Evolutionary conservation across 1,140 invertebrate species (phyloP).

Genomic region (Drosophila sproati): DNA sequence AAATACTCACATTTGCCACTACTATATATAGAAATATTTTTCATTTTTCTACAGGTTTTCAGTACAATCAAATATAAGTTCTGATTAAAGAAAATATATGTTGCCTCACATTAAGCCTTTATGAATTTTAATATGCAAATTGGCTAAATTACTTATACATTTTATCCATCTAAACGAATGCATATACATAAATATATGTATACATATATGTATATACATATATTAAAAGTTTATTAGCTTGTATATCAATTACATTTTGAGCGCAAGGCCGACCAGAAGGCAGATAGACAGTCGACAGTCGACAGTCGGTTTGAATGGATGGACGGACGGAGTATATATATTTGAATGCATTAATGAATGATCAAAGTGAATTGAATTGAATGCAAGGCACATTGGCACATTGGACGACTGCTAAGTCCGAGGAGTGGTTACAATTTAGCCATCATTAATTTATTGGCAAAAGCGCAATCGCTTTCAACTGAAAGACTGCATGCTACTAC

Average conservation of each 20-base stretch:
- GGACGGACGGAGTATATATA: slow-evolving; percentile 31
- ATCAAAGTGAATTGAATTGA: slow-evolving; percentile 51
- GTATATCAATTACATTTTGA: slow-evolving; percentile 71
- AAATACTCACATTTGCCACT: no score
- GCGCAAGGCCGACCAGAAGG: slow-evolving; percentile 67
- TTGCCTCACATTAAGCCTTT: no score
- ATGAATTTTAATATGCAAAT: background rate
- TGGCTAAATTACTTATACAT: background rate
- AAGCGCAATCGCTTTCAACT: slow-evolving; percentile 31
- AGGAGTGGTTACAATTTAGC: slow-evolving; percentile 12
- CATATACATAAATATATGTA: background rate
- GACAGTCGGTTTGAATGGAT: background rate
- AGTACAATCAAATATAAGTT: no score
- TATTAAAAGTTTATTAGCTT: slow-evolving; percentile 4
- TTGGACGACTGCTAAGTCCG: slow-evolving; percentile 12
- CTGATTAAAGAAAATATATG: no score
- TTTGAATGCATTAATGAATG: slow-evolving; percentile 47
- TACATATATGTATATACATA: slow-evolving; percentile 26
- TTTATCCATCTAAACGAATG: background rate
- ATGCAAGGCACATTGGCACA: slow-evolving; percentile 21
- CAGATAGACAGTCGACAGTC: slow-evolving; percentile 31
- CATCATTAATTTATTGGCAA: slow-evolving; percentile 52
- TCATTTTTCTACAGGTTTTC: no score
- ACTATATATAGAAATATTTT: no score
- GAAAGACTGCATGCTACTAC: background rate